Conservation (phyloP, 2,888 invertebrate genomes). For the Gymnoscelis rufifasciata region DNA sequence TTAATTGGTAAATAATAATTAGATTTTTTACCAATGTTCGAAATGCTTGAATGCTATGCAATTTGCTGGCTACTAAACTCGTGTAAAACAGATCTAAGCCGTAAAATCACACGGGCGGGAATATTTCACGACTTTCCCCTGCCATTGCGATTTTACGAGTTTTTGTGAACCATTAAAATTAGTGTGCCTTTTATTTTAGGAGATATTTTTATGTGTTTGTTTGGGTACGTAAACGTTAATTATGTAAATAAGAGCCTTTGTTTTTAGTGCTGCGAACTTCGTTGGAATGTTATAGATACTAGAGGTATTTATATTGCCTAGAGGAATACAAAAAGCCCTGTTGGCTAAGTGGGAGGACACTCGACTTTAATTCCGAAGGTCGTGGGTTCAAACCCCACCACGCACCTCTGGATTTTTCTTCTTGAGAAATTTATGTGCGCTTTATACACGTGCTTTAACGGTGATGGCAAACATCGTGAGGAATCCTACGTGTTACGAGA, state of each 20-base stretch:
- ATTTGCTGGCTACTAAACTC: not conserved
- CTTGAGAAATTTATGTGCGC: too few relatives aligned
- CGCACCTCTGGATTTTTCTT: too few relatives aligned
- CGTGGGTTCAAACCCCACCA: too few relatives aligned
- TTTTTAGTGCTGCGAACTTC: not conserved
- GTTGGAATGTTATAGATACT: not conserved
- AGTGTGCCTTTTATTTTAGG: constrained; percentile 23
- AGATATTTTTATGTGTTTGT: constrained; percentile 15
- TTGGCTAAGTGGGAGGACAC: too few relatives aligned
- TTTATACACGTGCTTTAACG: too few relatives aligned
- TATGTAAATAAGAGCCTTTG: not conserved
- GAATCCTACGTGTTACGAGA: too few relatives aligned
- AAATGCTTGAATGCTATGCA: not conserved
- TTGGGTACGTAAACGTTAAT: not conserved
- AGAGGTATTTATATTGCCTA: not conserved
- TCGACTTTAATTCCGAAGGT: too few relatives aligned
- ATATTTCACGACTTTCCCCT: constrained; percentile 32
- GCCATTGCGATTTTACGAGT: constrained; percentile 32
- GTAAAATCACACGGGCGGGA: constrained; percentile 43
- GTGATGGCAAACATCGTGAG: too few relatives aligned
- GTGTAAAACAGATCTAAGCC: constrained; percentile 12
- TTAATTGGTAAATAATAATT: too few relatives aligned
- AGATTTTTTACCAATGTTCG: not conserved
- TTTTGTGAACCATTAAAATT: constrained; percentile 30
- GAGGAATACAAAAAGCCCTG: too few relatives aligned